Evolutionary conservation across 2,113 vertebrate species (phyloP).

Genomic region (Uropsilus gracilis): DNA sequence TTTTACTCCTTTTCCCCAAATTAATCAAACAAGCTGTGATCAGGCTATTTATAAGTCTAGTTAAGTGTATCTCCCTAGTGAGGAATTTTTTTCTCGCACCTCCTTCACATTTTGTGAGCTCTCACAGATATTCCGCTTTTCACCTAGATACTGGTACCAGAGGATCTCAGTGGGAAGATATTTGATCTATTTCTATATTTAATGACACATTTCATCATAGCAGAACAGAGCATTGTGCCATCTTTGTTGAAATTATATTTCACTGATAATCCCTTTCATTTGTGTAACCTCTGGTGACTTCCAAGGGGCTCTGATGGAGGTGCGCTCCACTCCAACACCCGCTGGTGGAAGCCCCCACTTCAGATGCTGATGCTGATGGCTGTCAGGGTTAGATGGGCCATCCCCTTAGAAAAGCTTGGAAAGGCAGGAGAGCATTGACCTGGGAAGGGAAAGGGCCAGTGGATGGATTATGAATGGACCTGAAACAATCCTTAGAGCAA

Average conservation of each 20-base stretch:
- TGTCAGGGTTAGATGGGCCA: background rate
- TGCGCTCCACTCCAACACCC: background rate
- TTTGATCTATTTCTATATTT: constrained; percentile 89
- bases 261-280: constrained; percentile 62
- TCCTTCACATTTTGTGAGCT: constrained; percentile 68
- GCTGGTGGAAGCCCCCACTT: background rate
- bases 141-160: constrained; percentile 80
- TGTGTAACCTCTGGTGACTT: constrained; percentile 38
- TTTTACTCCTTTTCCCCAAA: constrained; percentile 81
- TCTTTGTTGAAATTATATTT: constrained; percentile 80
- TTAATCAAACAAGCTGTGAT: constrained; percentile 83
- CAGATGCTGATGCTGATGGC: background rate
- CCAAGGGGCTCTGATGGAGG: background rate
- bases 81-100: constrained; percentile 62
- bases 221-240: constrained; percentile 75
- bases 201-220: constrained; percentile 85
- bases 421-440: background rate
- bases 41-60: constrained; percentile 86
- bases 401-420: background rate
- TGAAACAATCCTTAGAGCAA: background rate
- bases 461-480: background rate
- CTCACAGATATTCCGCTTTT: constrained; percentile 79
- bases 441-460: background rate
- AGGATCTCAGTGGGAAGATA: constrained; percentile 82
- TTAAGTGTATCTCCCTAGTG: constrained; percentile 81